phyloP scores from a whole-genome alignment of 2,113 vertebrate genomes.

The Sterna hirundo region DNA sequence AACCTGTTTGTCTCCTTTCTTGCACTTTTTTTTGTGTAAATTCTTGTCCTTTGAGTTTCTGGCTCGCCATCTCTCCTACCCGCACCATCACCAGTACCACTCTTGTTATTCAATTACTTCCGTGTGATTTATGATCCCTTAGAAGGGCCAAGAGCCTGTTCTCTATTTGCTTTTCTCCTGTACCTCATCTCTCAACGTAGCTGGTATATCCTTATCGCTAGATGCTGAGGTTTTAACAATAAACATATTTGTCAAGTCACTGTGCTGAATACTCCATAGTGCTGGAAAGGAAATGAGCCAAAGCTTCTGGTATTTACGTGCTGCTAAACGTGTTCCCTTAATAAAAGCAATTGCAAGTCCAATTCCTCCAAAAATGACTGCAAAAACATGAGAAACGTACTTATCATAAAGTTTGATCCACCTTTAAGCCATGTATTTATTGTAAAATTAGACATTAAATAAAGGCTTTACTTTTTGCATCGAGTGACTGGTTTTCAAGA shows the following conservation, averaged over 20 bases:
- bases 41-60: neutral
- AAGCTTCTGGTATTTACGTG: constrained; percentile 6
- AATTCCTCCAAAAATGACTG: neutral
- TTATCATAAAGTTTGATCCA: constrained; percentile 27
- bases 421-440: neutral
- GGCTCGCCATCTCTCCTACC: neutral
- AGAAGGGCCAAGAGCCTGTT: neutral
- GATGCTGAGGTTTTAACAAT: constrained; percentile 43
- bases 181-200: neutral
- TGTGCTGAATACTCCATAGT: constrained; percentile 31
- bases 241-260: constrained; percentile 68
- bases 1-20: neutral
- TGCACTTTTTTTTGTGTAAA: neutral
- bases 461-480: neutral
- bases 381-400: neutral
- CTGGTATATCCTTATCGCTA: neutral
- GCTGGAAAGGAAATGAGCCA: constrained; percentile 28
- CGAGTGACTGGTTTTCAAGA: neutral
- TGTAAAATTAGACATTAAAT: neutral
- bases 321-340: neutral
- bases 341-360: neutral
- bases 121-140: neutral
- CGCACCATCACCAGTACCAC: neutral
- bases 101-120: constrained; percentile 11
- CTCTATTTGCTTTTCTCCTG: neutral